These are phyloP conservation scores for Latheticus oryzae DNA, from an alignment of 2,888 invertebrate species.

Conservation along the genomic window DNA sequence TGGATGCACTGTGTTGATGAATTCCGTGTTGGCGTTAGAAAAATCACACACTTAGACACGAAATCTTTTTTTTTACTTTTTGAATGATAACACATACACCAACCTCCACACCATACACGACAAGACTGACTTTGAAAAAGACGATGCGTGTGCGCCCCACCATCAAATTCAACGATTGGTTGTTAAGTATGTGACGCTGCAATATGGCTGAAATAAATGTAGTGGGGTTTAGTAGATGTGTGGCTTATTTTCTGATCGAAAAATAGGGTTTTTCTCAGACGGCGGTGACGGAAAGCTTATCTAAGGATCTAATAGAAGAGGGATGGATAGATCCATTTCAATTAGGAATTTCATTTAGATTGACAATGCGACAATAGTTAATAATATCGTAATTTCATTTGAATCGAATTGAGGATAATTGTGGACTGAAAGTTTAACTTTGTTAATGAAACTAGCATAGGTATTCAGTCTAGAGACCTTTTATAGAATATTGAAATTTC, in stretches of 20 bases:
- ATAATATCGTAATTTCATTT: constrained; percentile 8
- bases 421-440: constrained; percentile 1
- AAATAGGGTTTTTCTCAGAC: background rate
- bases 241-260: too few relatives aligned
- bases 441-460: background rate
- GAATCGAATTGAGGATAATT: background rate
- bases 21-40: constrained; percentile 59
- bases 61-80: too few relatives aligned
- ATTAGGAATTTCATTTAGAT: constrained; percentile 23
- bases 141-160: constrained; percentile 27
- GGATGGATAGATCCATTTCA: constrained; percentile 6
- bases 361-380: constrained; percentile 15
- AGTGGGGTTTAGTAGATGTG: too few relatives aligned
- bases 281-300: constrained; percentile 1
- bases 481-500: too few relatives aligned
- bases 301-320: too few relatives aligned
- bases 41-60: background rate
- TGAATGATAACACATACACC: too few relatives aligned
- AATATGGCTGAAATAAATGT: constrained; percentile 25
- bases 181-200: constrained; percentile 8
- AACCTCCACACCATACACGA: constrained; percentile 28
- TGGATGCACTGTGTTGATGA: constrained; percentile 59
- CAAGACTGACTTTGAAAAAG: constrained; percentile 24
- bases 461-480: too few relatives aligned
- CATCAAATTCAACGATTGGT: constrained; percentile 4